Evolutionary conservation across 2,113 vertebrate genomes (phyloP), one percentile per base, ranked within the genome.

Genomic region (Peucedramus taeniatus): DNA sequence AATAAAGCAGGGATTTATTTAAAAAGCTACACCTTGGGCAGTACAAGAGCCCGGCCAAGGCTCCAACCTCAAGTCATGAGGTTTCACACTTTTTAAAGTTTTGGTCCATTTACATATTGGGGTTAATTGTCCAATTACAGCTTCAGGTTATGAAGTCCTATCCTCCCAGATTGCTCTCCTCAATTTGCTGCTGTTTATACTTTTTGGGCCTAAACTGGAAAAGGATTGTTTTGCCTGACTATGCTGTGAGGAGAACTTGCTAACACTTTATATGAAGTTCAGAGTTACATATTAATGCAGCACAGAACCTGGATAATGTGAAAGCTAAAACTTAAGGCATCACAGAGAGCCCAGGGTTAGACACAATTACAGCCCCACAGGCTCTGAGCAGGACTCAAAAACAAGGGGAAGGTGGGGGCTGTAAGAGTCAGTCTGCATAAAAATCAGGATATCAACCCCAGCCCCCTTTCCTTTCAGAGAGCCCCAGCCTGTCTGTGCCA

Each of bases 41-140:
- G 37, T 11, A 4, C 60, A 28, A 51, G 59, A 42, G 59, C 37
- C 42, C 4, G 9, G 54, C 20, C 5, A 0, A 4, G 37, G 75
- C 28, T 64, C 3, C 30, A 28, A 6, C 19, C 59, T 9, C 1
- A 1, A 24, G 24, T 28, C 39, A 35, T 0, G 3, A 35, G 26
- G n/a, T 65, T 12, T 54, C 26, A 53, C 60, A 42, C 19, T 44
- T 79, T 35, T 30, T 3, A 8, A n/a, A 16, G 8, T 78, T 53
- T 44, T 64, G 37, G 4, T 17, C 11, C 31, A 35, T 11, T 64
- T 35, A 8, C 11, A 30, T 44, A 15, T 19, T 44, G 9, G 49
- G 15, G 20, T 79, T 54, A 24, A 65, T 19, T 64, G 76, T 44
- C 33, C 33, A 79, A 24, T 19, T 54, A 18, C 26, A 30, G 3